Base-by-base conservation (phyloP, 1,140 invertebrate species). In the Drosophila ananassae region DNA sequence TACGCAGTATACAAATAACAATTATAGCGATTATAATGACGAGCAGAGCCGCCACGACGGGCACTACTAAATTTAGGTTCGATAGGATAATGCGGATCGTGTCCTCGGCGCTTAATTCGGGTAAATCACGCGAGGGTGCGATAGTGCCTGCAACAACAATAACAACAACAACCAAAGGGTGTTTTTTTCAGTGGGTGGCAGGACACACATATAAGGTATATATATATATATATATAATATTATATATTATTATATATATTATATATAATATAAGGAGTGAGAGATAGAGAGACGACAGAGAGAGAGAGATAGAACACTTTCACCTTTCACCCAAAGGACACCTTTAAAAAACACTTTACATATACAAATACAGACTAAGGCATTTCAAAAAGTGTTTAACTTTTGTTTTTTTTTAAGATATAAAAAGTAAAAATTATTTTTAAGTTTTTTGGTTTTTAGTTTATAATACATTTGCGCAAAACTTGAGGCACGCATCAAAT, bases 11-110 rank as follows among this genome's bases (percentile, higher is more conserved):
- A 94, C 96, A 97, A 90, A 98, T 96, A 91, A 98, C 96, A 92
- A 97, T 96, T 90, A 98, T 96, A 77, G 97, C 96, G 92, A 98
- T 95, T 90, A 98, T 97, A 92, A 98, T 97, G 92, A 98, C 96
- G 79, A 98, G 94, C 63, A 98, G 94, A 68, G 97, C 97, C 63
- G 97, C 97, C 83, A 97, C 96, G 73, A 98, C 96, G n/a, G 98
- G 98, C 76, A 98, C 96, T 93, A 98, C 96, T 85, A 98, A 95
- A 94, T 98, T 97, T 80, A 98, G 94, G 92, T 98, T 97, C 74
- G 96, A 95, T 90, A 97, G 94, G 84, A 97, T 94, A 84, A 96
- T 95, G 94, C 95, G 95, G 93, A 97, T 94, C 73, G 96, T 96
- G 92, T 96, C 96, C 92, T 97, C 96, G 78, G 94, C 93, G 78